Evolutionary conservation across 2,113 vertebrate species (phyloP).

Genomic region (Microcebus ravelobensis): DNA sequence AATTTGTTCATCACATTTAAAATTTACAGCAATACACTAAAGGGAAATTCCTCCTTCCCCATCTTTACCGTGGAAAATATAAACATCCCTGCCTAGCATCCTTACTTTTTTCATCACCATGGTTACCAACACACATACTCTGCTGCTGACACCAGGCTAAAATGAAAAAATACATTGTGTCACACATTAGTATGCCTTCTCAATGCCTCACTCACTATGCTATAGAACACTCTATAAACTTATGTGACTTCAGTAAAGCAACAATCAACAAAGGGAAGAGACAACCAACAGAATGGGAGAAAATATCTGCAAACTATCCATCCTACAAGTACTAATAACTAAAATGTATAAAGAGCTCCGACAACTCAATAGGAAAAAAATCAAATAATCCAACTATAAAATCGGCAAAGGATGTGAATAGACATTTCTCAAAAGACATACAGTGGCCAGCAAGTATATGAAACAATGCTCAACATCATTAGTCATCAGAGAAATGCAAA

Average conservation of each 20-base stretch:
- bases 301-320: no score
- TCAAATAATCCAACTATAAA: no score
- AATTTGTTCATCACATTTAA: conserved; percentile 28
- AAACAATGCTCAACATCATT: no score
- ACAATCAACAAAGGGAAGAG: no score
- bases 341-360: no score
- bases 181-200: not conserved
- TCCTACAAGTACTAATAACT: no score
- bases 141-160: not conserved
- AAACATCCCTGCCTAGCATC: not conserved
- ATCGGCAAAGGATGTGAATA: no score
- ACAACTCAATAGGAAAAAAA: no score
- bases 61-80: conserved; percentile 33
- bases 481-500: no score
- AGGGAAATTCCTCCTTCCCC: not conserved
- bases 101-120: not conserved
- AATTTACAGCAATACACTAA: not conserved
- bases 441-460: no score
- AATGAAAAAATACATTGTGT: conserved; percentile 2
- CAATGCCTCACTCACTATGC: not conserved
- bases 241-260: not conserved
- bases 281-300: no score
- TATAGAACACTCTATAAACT: not conserved
- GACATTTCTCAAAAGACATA: no score
- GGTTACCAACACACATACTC: not conserved